A percentile compares a stretch with the other conserved stretches of the same genome.
phyloP scores from a whole-genome alignment of 2,888 invertebrate species.

The Mechanitis mazaeus region DNA sequence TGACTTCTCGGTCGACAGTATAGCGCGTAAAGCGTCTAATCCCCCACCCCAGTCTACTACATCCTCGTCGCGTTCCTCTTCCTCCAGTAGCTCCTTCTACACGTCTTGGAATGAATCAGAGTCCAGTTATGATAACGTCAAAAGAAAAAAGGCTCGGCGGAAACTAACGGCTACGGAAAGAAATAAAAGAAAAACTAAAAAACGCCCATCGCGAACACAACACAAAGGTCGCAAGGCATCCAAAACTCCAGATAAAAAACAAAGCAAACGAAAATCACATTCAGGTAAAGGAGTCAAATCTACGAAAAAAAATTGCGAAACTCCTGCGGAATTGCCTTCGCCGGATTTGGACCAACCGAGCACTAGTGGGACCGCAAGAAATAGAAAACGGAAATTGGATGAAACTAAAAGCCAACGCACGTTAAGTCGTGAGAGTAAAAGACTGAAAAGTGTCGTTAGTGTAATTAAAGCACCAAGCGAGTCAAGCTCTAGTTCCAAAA shows the following conservation, averaged over 20 bases:
- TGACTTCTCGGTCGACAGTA: slow-evolving; percentile 20
- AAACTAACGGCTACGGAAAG: slow-evolving; percentile 30
- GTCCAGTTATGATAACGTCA: slow-evolving; percentile 27
- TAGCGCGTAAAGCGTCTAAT: slow-evolving; percentile 6
- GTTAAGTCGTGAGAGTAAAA: slow-evolving; percentile 46
- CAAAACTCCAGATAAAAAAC: slow-evolving; percentile 32
- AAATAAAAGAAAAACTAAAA: slow-evolving; percentile 37
- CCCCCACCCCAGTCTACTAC: slow-evolving; percentile 20
- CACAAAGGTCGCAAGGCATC: slow-evolving; percentile 31
- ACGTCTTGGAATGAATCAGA: slow-evolving; percentile 18
- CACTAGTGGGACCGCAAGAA: slow-evolving; percentile 31
- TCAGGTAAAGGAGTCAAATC: slow-evolving; percentile 56
- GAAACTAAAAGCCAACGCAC: slow-evolving; percentile 28
- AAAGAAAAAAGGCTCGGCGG: slow-evolving; percentile 30
- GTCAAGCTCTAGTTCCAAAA: slow-evolving; percentile 4
- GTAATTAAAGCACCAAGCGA: slow-evolving; percentile 42
- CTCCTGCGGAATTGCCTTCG: slow-evolving; percentile 13
- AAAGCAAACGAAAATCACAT: slow-evolving; percentile 46
- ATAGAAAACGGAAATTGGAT: slow-evolving; percentile 25
- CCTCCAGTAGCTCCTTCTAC: slow-evolving; percentile 19
- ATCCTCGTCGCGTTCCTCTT: slow-evolving; percentile 18
- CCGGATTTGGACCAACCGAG: slow-evolving; percentile 31
- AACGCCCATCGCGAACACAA: slow-evolving; percentile 34
- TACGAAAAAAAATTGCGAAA: slow-evolving; percentile 36
- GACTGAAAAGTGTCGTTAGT: slow-evolving; percentile 65